Conservation (phyloP, 2,797 vertebrate species). For the Melanotaenia nigrans region DNA sequence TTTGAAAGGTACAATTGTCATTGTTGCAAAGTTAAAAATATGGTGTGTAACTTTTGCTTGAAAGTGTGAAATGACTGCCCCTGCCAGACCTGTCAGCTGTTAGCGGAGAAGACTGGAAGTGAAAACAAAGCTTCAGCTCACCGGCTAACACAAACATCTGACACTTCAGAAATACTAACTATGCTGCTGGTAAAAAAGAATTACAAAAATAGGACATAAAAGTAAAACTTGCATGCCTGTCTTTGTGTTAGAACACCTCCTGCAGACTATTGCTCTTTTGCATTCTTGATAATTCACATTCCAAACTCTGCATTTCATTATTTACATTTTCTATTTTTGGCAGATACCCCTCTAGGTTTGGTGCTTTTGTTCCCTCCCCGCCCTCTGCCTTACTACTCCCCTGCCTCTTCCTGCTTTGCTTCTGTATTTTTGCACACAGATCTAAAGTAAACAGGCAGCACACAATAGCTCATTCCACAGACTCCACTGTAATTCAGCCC, state of each 20-base stretch:
- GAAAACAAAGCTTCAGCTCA: conserved; percentile 46
- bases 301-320: conserved; percentile 58
- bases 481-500: conserved; percentile 73
- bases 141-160: conserved; percentile 41
- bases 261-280: conserved; percentile 32
- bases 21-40: conserved; percentile 64
- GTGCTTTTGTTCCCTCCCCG: conserved; percentile 60
- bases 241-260: conserved; percentile 42
- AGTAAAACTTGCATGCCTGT: conserved; percentile 54
- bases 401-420: conserved; percentile 65
- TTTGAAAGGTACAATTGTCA: conserved; percentile 18
- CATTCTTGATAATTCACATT: conserved; percentile 53
- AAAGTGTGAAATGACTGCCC: conserved; percentile 36
- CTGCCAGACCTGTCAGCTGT: conserved; percentile 39
- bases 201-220: conserved; percentile 63
- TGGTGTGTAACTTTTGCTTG: conserved; percentile 39
- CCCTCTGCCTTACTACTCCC: conserved; percentile 46
- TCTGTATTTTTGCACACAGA: conserved; percentile 71
- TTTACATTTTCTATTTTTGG: conserved; percentile 80
- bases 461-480: conserved; percentile 74
- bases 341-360: conserved; percentile 60
- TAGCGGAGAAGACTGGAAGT: conserved; percentile 25
- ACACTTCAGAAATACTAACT: conserved; percentile 54
- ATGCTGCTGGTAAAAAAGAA: conserved; percentile 48
- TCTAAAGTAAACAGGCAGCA: conserved; percentile 77